phyloP scores from a whole-genome alignment of 2,797 vertebrate genomes.

The Gymnothorax javanicus region DNA sequence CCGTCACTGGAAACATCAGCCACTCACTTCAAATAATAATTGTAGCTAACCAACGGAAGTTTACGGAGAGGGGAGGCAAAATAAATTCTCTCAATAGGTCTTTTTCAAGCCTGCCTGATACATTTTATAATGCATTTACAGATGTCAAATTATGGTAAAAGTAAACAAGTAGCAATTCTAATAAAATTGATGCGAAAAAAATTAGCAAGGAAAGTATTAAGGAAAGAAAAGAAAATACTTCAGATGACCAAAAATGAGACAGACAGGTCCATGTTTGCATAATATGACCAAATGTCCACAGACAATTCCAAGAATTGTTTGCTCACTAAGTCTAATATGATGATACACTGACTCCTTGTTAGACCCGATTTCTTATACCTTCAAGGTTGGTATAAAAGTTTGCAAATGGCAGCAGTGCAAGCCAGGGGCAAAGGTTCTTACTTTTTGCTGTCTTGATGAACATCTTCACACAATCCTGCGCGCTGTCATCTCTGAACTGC shows the following conservation, averaged over 20 bases:
- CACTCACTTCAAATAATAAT: background rate
- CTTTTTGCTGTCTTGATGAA: slow-evolving; percentile 20
- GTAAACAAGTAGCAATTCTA: too few relatives aligned
- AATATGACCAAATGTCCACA: background rate
- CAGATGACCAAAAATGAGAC: background rate
- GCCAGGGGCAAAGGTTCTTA: background rate
- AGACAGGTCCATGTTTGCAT: background rate
- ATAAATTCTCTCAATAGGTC: too few relatives aligned
- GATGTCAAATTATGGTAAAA: background rate
- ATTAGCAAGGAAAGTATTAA: too few relatives aligned
- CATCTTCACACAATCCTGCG: slow-evolving; percentile 17
- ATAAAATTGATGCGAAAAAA: too few relatives aligned
- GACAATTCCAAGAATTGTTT: too few relatives aligned
- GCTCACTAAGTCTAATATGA: too few relatives aligned
- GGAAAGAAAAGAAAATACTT: background rate
- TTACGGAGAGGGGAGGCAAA: too few relatives aligned
- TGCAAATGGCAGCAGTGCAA: too few relatives aligned
- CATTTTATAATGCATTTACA: background rate
- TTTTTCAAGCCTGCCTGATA: too few relatives aligned
- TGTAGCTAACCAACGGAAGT: background rate
- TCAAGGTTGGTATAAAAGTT: background rate
- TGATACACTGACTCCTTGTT: too few relatives aligned
- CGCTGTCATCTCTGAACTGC: background rate
- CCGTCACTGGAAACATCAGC: background rate
- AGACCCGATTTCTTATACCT: too few relatives aligned